A percentile compares a stretch with the other conserved stretches of the same genome.
These are phyloP conservation scores for Aproaerema taeniolella DNA, from an alignment of 2,888 invertebrate species.

Conservation along the genomic window DNA sequence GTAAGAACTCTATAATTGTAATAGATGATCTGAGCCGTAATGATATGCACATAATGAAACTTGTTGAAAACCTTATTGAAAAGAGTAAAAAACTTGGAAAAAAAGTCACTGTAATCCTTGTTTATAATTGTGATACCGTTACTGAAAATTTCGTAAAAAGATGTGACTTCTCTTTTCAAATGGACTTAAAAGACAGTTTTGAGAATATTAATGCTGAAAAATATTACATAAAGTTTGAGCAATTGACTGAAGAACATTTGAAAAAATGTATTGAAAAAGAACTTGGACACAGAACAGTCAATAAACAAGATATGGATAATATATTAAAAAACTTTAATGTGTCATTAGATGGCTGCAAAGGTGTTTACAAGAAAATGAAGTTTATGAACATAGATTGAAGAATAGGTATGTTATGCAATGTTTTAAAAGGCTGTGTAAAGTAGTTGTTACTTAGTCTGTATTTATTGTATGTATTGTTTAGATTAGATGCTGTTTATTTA, in stretches of 20 bases:
- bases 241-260: constrained; percentile 41
- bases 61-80: constrained; percentile 38
- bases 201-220: constrained; percentile 36
- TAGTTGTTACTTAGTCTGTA: neutral
- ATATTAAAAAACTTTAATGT: constrained; percentile 58
- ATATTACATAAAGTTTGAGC: constrained; percentile 46
- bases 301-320: constrained; percentile 29
- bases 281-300: constrained; percentile 29
- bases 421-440: constrained; percentile 3
- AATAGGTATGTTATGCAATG: too few relatives aligned
- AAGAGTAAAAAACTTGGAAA: constrained; percentile 47
- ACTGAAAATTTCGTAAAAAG: constrained; percentile 31
- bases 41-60: constrained; percentile 35
- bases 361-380: constrained; percentile 61
- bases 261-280: constrained; percentile 53
- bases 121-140: constrained; percentile 51
- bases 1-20: constrained; percentile 47
- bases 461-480: constrained; percentile 1
- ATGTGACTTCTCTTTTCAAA: constrained; percentile 39
- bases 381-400: constrained; percentile 37
- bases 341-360: constrained; percentile 62
- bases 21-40: constrained; percentile 50
- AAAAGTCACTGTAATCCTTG: constrained; percentile 49
- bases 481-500: constrained; percentile 2
- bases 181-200: constrained; percentile 35